Evolutionary conservation across 2,797 vertebrate genomes (phyloP).

Genomic region (Galaxias olidus): DNA sequence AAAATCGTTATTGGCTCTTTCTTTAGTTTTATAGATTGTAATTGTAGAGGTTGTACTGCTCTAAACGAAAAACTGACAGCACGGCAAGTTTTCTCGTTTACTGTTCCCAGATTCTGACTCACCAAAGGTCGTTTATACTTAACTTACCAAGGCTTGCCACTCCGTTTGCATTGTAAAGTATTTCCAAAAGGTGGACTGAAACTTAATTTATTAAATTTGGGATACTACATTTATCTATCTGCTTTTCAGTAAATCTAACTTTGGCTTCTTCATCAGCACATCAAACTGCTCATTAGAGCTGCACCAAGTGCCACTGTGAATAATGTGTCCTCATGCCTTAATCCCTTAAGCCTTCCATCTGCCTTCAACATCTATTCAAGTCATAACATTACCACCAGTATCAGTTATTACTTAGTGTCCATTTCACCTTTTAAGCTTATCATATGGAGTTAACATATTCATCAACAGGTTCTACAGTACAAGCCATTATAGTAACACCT

Average conservation of each 20-base stretch:
- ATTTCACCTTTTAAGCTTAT: neutral
- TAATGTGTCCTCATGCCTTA: slow-evolving; percentile 33
- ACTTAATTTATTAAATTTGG: too few species aligned
- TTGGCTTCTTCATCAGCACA: neutral
- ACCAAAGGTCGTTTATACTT: too few species aligned
- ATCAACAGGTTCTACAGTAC: slow-evolving; percentile 7
- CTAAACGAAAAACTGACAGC: neutral
- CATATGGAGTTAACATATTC: neutral
- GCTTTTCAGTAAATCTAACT: too few species aligned
- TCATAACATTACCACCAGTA: neutral
- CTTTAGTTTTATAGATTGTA: slow-evolving; percentile 2
- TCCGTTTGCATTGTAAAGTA: too few species aligned
- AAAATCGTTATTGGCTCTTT: too few species aligned
- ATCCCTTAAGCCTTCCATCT: slow-evolving; percentile 26
- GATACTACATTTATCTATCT: too few species aligned
- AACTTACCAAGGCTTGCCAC: too few species aligned
- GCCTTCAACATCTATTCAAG: neutral
- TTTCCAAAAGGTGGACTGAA: too few species aligned
- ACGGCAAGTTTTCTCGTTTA: too few species aligned
- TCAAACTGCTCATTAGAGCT: slow-evolving; percentile 1
- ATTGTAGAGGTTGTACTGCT: slow-evolving; percentile 2
- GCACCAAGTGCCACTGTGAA: slow-evolving; percentile 17
- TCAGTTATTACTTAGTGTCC: neutral
- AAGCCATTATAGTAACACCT: neutral
- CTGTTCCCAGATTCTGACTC: too few species aligned